These are phyloP conservation scores for Lycocerus yunnanus DNA, from an alignment of 2,888 invertebrate species.

Conservation along the genomic window DNA sequence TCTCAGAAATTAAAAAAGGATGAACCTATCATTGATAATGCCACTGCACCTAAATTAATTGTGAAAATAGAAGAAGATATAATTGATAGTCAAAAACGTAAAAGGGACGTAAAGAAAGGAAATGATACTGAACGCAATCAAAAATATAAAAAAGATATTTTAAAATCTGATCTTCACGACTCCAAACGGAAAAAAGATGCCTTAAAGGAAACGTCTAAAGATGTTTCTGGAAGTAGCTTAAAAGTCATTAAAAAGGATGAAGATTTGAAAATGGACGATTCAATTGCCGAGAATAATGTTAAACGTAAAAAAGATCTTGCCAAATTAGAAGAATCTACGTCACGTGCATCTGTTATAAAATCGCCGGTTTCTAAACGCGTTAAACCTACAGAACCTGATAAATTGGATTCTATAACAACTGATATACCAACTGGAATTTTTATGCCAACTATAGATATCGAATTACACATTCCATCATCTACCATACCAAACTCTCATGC, in stretches of 20 bases:
- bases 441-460: slow-evolving; percentile 70
- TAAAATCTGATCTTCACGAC: neutral
- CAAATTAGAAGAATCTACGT: slow-evolving; percentile 47
- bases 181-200: neutral
- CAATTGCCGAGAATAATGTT: neutral
- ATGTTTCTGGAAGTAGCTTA: neutral
- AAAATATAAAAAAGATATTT: neutral
- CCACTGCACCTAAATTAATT: neutral
- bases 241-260: neutral
- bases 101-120: neutral
- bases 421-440: slow-evolving; percentile 68
- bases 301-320: slow-evolving; percentile 10
- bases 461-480: slow-evolving; percentile 57
- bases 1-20: neutral
- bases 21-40: neutral
- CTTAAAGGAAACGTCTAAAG: neutral
- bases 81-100: neutral
- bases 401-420: slow-evolving; percentile 44
- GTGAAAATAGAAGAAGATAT: neutral
- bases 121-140: neutral
- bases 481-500: slow-evolving; percentile 19
- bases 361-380: slow-evolving; percentile 62
- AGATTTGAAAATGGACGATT: neutral
- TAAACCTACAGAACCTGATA: slow-evolving; percentile 57
- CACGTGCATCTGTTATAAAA: slow-evolving; percentile 63